Percentiles rank a stretch among this genome's conserved stretches.
Evolutionary conservation across 2,888 invertebrate species (phyloP).

Genomic region (Nephrotoma flavescens): DNA sequence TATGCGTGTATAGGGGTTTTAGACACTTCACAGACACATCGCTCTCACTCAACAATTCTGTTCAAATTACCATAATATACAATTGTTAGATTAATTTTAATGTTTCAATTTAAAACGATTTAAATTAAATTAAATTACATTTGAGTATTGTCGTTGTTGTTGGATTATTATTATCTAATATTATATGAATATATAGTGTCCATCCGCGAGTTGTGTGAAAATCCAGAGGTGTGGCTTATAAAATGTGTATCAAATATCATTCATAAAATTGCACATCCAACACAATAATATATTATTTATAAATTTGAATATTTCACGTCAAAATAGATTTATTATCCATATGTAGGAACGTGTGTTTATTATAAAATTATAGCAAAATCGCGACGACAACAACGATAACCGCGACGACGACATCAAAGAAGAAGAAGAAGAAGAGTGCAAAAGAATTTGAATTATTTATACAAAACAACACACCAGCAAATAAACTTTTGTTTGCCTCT

Average conservation of each 20-base stretch:
- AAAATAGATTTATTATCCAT: too few relatives aligned
- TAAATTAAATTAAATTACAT: background rate
- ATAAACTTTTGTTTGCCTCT: background rate
- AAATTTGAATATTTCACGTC: too few relatives aligned
- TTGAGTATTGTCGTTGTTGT: background rate
- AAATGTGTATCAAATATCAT: background rate
- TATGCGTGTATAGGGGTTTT: background rate
- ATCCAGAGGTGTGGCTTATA: background rate
- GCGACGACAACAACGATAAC: background rate
- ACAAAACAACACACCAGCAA: background rate
- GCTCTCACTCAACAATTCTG: background rate
- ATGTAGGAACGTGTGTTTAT: background rate
- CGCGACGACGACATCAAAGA: too few relatives aligned
- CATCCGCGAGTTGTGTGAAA: background rate
- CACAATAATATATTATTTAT: background rate
- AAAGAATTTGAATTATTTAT: background rate
- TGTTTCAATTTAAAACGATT: background rate
- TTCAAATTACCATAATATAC: background rate
- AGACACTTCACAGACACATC: background rate
- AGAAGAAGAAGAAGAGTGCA: background rate
- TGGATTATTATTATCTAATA: background rate
- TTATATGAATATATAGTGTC: background rate
- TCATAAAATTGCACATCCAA: background rate
- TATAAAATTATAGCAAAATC: background rate
- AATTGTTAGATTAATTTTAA: background rate